Base-by-base conservation (phyloP, 1,140 invertebrate species). In the Zaprionus ghesquierei region DNA sequence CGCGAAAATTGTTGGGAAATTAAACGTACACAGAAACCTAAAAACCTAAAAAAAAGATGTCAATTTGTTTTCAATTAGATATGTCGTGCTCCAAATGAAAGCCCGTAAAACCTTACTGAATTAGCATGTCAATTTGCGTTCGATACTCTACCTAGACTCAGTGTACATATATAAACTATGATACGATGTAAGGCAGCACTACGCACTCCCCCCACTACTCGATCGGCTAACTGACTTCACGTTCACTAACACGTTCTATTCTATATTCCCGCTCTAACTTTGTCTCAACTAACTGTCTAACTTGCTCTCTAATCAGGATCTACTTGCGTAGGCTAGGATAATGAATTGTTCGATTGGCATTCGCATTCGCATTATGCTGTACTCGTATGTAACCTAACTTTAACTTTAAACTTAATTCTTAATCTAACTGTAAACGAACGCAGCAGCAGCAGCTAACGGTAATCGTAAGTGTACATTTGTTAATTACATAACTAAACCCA, bases 41-140 rank as follows among this genome's bases (percentile, higher is more conserved):
- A 20, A 22, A 22, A 46, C 10, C 8, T 22, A 70, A 29, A 81
- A 79, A 76, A 54, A 73, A 87, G 77, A 69, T 63, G 72, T 75
- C 82, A 86, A 86, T 86, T 86, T 89, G 58, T 86, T 86, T 86
- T 79, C 84, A 86, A 86, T 86, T 86, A 86, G 69, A 70, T 70
- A 46, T 70, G 58, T 55, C 44, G 69, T 60, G 15, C 29, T 38
- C 44, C 38, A 71, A 46, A 18, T 44, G 15, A 35, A 54, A 41
- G 35, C 18, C 25, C 12, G 23, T 27, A 33, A 41, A 53, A 61
- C 58, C 41, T 62, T 58, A 51, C 62, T 71, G 55, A 33, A 61
- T 41, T 75, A 51, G 72, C 65, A 70, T 65, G 84, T 86, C 82
- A 86, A 86, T 86, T 86, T 75, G 73, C 54, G 56, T 79, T 76